Evolutionary conservation across 2,888 invertebrate species (phyloP), one percentile per base, ranked within the genome.

Genomic region (Cephus nigrinus): DNA sequence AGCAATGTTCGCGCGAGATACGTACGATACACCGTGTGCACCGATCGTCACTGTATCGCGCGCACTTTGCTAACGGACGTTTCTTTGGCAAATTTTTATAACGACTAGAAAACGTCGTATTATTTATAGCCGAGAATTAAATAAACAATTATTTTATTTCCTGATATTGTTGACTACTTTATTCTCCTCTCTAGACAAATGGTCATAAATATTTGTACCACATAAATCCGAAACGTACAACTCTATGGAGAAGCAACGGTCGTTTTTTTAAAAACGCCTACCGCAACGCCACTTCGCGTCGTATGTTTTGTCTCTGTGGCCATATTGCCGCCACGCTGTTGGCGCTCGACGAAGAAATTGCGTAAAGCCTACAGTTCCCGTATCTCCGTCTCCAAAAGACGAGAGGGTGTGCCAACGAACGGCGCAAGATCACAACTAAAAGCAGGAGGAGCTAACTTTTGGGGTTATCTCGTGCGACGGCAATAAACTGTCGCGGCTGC

Each of bases 61-160:
- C 31, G 71, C 31, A 32, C 31, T 71, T 33, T 33, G 31, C 31
- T 31, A 71, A 71, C 71, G 31, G 71, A 71, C 71, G n/a, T 69
- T 69, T 30, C 3, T 32, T 23, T 33, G 15, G 23, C 71, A 71
- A 32, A n/a, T 71, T 71, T 71, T 71, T 71, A 71, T 71, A 71
- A 71, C 71, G 31, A 32, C 71, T 12, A 31, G 23, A 71, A 31
- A 31, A 12, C 33, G 33, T 31, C 71, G 31, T 77, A 78, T 82
- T 82, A 82, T 81, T 84, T 82, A 85, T 83, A 82, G 80, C 74
- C 69, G 78, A 80, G 12, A 75, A 74, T 79, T 81, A 76, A 83
- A 77, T 79, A 80, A 78, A 76, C 69, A 69, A 78, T 76, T 76
- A 81, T 79, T 78, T 78, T 76, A 78, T 80, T 83, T 82, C 71